phyloP scores from a whole-genome alignment of 2,797 vertebrate species.

The Anguilla obscura region DNA sequence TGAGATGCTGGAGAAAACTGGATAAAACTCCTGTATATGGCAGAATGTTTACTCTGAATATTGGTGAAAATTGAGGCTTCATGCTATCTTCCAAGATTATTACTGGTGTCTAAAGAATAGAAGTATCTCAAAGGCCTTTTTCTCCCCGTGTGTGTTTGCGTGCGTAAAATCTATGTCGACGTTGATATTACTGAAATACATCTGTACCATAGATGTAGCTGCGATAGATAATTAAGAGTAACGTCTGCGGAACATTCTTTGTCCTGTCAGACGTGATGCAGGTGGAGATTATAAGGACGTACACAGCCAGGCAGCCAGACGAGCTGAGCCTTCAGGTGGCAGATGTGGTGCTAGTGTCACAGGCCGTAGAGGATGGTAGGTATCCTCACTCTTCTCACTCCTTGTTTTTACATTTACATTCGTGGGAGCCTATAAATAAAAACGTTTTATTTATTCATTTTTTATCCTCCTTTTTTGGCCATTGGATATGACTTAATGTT shows the following conservation, averaged over 20 bases:
- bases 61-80: not conserved
- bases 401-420: slow-evolving; percentile 24
- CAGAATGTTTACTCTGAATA: not conserved
- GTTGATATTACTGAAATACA: not conserved
- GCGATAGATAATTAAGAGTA: not conserved
- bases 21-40: too few species aligned
- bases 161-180: not conserved
- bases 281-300: slow-evolving; percentile 88
- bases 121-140: not conserved
- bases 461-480: not conserved
- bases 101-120: not conserved
- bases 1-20: too few species aligned
- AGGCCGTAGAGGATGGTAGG: slow-evolving; percentile 84
- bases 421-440: not conserved
- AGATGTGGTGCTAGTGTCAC: slow-evolving; percentile 90
- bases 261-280: slow-evolving; percentile 76
- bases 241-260: not conserved
- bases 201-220: not conserved
- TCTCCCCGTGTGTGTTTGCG: not conserved
- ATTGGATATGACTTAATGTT: not conserved
- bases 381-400: slow-evolving; percentile 21
- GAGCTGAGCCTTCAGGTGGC: slow-evolving; percentile 92
- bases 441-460: not conserved
- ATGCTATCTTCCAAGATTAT: not conserved
- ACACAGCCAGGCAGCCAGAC: slow-evolving; percentile 91